Evolutionary conservation across 2,888 invertebrate species (phyloP).

Genomic region (Tholera decimalis): DNA sequence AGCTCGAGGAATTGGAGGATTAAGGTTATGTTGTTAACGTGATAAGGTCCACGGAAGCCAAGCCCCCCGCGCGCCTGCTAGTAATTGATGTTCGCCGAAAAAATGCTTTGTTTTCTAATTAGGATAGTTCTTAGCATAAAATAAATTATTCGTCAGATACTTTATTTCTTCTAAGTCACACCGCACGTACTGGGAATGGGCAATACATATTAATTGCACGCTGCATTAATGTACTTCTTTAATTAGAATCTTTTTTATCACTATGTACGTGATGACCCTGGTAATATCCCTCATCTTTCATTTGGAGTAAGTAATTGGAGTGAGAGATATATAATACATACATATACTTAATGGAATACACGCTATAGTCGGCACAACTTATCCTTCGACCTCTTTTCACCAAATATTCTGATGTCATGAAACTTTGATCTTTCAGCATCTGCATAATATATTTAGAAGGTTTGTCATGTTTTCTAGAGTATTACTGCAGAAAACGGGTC

Average conservation of each 20-base stretch:
- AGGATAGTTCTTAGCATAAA: constrained; percentile 26
- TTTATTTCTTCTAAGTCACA: constrained; percentile 36
- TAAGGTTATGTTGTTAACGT: too few relatives aligned
- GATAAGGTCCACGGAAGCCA: too few relatives aligned
- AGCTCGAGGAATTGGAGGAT: too few relatives aligned
- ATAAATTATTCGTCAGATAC: constrained; percentile 37
- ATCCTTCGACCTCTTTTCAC: constrained; percentile 63
- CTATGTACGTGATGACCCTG: constrained; percentile 71
- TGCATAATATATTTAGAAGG: constrained; percentile 53
- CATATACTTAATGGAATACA: constrained; percentile 71
- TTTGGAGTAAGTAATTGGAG: constrained; percentile 76
- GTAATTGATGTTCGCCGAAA: background rate
- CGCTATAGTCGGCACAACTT: constrained; percentile 68
- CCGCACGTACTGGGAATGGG: constrained; percentile 54
- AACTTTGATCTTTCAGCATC: constrained; percentile 48
- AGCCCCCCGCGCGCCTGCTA: too few relatives aligned
- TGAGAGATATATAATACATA: constrained; percentile 53
- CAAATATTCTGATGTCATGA: constrained; percentile 37
- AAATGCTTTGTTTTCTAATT: constrained; percentile 11
- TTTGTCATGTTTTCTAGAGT: constrained; percentile 31
- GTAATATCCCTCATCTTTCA: constrained; percentile 65
- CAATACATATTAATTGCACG: constrained; percentile 62
- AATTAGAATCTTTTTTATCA: constrained; percentile 58
- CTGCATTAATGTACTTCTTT: constrained; percentile 46
- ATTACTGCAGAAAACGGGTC: constrained; percentile 38